Conservation (phyloP, 2,797 vertebrate genomes). For the Heteromormyrus szaboi region DNA sequence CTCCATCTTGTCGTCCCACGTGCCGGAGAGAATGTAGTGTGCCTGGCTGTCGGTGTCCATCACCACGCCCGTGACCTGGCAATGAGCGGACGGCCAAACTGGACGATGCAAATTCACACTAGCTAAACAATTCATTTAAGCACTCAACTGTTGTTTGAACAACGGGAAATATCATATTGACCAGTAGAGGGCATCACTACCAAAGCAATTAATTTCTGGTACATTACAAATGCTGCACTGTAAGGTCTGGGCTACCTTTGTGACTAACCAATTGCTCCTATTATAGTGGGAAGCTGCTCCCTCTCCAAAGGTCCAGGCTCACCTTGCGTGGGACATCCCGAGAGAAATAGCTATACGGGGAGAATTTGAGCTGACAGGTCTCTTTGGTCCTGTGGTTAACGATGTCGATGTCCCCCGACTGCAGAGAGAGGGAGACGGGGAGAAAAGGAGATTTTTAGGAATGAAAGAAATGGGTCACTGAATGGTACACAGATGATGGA, state of each 20-base stretch:
- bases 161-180: constrained; percentile 11
- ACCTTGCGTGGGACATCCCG: constrained; percentile 95
- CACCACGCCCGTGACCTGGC: constrained; percentile 89
- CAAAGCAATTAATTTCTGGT: constrained; percentile 24
- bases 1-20: constrained; percentile 96
- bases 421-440: constrained; percentile 24
- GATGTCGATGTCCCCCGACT: constrained; percentile 98
- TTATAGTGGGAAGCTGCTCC: background rate
- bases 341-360: constrained; percentile 98
- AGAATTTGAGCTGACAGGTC: constrained; percentile 95
- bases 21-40: constrained; percentile 84
- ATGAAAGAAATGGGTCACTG: background rate
- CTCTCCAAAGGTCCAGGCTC: constrained; percentile 18
- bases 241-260: constrained; percentile 14
- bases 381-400: constrained; percentile 93
- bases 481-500: background rate
- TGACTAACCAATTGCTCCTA: background rate
- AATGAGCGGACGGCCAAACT: background rate
- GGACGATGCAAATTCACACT: background rate
- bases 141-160: background rate
- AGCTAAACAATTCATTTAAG: background rate
- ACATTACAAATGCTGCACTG: background rate
- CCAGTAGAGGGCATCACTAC: constrained; percentile 49
- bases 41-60: constrained; percentile 73
- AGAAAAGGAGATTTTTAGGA: constrained; percentile 16